phyloP scores from a whole-genome alignment of 2,888 invertebrate species.

The Melieria omissa region DNA sequence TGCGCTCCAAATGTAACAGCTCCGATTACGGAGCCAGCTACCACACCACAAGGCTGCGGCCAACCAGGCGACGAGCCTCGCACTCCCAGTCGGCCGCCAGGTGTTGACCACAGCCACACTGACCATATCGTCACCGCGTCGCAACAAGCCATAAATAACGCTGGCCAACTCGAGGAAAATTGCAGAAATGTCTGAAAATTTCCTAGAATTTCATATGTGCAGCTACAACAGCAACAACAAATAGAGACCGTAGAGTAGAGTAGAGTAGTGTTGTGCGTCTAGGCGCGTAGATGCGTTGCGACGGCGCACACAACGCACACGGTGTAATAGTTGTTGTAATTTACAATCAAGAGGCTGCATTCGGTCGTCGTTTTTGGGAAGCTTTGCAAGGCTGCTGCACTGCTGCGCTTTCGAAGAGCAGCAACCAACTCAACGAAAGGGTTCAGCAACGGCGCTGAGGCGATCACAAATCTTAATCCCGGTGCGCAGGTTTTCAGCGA shows the following conservation, averaged over 20 bases:
- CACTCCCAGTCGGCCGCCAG: conserved; percentile 49
- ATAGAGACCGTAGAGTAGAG: not conserved
- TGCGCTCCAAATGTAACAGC: too few species aligned
- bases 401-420: not conserved
- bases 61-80: not conserved
- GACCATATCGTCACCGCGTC: conserved; percentile 35
- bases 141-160: conserved; percentile 55
- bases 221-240: conserved; percentile 35
- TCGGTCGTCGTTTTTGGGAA: not conserved
- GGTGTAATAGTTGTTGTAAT: conserved; percentile 30
- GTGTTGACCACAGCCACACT: conserved; percentile 44
- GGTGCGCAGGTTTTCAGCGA: conserved; percentile 62
- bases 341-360: not conserved
- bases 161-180: conserved; percentile 33
- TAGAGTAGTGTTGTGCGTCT: not conserved
- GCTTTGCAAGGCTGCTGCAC: not conserved
- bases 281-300: conserved; percentile 3
- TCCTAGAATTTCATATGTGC: conserved; percentile 54
- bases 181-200: conserved; percentile 55
- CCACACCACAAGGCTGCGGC: not conserved
- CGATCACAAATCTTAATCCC: conserved; percentile 59
- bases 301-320: conserved; percentile 7
- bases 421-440: conserved; percentile 10
- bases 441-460: not conserved
- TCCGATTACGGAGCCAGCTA: not conserved